Conservation (phyloP, 2,797 vertebrate genomes). For the Sparidentex hasta region DNA sequence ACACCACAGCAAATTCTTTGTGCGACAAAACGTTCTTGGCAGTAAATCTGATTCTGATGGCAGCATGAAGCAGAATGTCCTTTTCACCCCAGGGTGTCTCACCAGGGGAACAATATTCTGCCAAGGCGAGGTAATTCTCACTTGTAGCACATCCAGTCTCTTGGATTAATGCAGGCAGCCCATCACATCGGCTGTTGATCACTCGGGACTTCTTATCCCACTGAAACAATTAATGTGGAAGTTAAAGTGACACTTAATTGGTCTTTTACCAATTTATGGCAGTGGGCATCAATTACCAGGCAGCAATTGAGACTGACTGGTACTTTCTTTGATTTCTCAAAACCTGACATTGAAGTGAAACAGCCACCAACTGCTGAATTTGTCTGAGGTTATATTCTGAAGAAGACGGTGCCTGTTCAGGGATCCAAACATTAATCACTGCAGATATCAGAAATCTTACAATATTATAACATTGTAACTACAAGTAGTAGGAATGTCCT, state of each 20-base stretch:
- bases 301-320: constrained; percentile 21
- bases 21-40: too few species aligned
- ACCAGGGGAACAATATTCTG: constrained; percentile 46
- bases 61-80: constrained; percentile 40
- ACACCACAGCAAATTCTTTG: too few species aligned
- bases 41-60: too few species aligned
- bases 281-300: constrained; percentile 25
- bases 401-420: not conserved
- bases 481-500: not conserved
- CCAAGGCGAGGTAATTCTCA: constrained; percentile 41
- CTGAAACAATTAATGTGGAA: constrained; percentile 44
- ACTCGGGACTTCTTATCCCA: constrained; percentile 21
- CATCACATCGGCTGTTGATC: constrained; percentile 37
- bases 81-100: constrained; percentile 46
- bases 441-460: not conserved
- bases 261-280: constrained; percentile 43
- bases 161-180: constrained; percentile 37
- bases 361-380: not conserved
- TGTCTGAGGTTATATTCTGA: not conserved
- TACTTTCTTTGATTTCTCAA: constrained; percentile 34
- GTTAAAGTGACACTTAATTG: constrained; percentile 53
- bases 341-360: constrained; percentile 18
- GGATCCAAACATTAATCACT: not conserved
- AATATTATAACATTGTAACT: too few species aligned
- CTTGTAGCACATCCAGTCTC: constrained; percentile 38